Conservation (phyloP, 1,140 invertebrate species). For the Leucophenga varia region DNA sequence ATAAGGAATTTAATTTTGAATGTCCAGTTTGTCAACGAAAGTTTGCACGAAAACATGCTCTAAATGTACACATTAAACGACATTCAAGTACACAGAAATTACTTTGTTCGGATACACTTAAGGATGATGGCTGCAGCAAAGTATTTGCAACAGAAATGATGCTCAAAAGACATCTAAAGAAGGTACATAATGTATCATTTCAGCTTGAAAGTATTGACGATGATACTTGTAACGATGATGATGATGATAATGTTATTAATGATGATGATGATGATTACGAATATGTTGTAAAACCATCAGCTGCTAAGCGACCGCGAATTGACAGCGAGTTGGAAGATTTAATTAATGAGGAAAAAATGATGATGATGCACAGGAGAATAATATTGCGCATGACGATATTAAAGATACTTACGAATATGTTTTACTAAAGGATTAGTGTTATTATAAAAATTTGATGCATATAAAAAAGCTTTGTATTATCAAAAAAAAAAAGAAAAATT, state of each 20-base stretch:
- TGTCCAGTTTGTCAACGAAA: constrained; percentile 33
- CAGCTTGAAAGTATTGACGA: constrained; percentile 10
- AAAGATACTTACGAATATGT: too few relatives aligned
- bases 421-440: too few relatives aligned
- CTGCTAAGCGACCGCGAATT: too few relatives aligned
- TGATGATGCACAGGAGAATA: not conserved
- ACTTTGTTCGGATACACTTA: constrained; percentile 21
- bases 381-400: too few relatives aligned
- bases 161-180: constrained; percentile 30
- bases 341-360: too few relatives aligned
- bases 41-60: constrained; percentile 37
- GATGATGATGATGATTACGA: too few relatives aligned
- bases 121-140: constrained; percentile 26
- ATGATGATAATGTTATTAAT: not conserved
- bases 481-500: too few relatives aligned
- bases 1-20: constrained; percentile 28
- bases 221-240: constrained; percentile 2
- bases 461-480: too few relatives aligned
- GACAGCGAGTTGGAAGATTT: too few relatives aligned
- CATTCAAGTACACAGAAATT: constrained; percentile 21
- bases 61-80: constrained; percentile 38
- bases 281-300: too few relatives aligned
- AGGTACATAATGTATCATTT: constrained; percentile 31
- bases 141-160: constrained; percentile 17
- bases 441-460: too few relatives aligned